Base-by-base conservation (phyloP, 2,113 vertebrate genomes). In the Otolemur garnettii region DNA sequence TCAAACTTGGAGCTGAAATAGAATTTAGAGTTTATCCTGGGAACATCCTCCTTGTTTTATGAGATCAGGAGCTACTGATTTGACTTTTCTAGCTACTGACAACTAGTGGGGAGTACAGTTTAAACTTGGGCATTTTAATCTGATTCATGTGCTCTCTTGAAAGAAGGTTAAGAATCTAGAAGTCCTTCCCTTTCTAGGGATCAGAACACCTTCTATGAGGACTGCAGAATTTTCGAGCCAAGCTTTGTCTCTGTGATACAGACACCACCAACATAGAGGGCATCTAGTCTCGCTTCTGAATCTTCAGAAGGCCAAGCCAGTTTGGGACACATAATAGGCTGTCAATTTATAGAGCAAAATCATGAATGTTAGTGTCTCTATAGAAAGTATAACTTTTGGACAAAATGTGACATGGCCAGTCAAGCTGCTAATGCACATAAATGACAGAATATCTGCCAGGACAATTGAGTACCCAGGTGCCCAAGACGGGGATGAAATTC, bases 401-500 rank as follows among this genome's bases (percentile, higher is more conserved):
- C 17, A 53, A 86, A 95, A 35, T 50, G 53, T 50, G 38, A 89
- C 93, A 77, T 64, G 30, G 57, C 21, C 30, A 45, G 33, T 75
- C 33, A 66, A 92, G 30, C 35, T 68, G 64, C 57, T 62, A 53
- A 83, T 69, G 53, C 79, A 57, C 66, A 10, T 38, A 92, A 82
- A 35, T 71, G 77, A 62, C 62, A 92, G 57, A 89, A 15, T 91
- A 80, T 83, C 75, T 89, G 75, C 57, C 22, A 91, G 90, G 74
- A 79, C 77, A 80, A 94, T 38, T 28, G 78, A 86, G 78, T 71
- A 59, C 30, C 35, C 50, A 94, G 92, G 55, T 33, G 74, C 82
- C 26, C 6, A 91, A 60, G 13, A 81, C 35, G 38, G 26, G 59
- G 83, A 93, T 93, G 91, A 97, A 97, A 97, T 97, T 97, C 94